Base-by-base conservation (phyloP, 2,888 invertebrate species). In the Megastigmus dorsalis region DNA sequence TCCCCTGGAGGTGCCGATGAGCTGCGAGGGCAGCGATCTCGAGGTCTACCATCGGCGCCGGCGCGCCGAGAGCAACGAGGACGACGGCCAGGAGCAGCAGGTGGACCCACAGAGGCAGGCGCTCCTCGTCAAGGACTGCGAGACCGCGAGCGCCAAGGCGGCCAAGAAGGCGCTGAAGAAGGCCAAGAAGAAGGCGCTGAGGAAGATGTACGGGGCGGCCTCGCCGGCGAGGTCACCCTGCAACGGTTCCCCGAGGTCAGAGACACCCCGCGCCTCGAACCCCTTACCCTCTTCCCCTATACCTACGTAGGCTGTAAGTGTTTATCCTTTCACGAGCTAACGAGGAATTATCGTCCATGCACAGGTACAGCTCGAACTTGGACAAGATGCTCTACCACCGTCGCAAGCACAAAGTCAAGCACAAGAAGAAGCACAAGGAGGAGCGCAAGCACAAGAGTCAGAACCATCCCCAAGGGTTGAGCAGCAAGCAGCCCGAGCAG, bases 151-250 rank as follows among this genome's bases (percentile, higher is more conserved):
- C 79, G 89, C 90, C 13, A 93, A 92, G 85, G 93, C 93, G 20
- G 93, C 93, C 18, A 93, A 93, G 81, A 93, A 92, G 83, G 95
- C 95, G 1, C 87, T 95, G 80, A 95, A 94, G 84, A 93, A 92
- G 85, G 95, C 95, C 0, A 95, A 93, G 85, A 94, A 94, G 81
- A 93, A 94, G 84, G 95, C 95, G 0, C 92, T 92, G 78, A 91
- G 92, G 84, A 92, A 91, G 81, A 90, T 90, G 86, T 87, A 91
- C 36, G 90, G 91, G 18, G 91, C 90, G 38, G 90, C 90, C 77
- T 91, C 92, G 13, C 90, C 92, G 10, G 88, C 90, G 41, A 84
- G 86, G 69, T 87, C 88, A n/a, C 87, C 88, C 10, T 85, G 86
- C 55, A 86, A 85, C 50, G 83, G 85, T 55, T 88, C 88, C 3